Base-by-base conservation (phyloP, 2,113 vertebrate species). In the Gobiocypris rarus region DNA sequence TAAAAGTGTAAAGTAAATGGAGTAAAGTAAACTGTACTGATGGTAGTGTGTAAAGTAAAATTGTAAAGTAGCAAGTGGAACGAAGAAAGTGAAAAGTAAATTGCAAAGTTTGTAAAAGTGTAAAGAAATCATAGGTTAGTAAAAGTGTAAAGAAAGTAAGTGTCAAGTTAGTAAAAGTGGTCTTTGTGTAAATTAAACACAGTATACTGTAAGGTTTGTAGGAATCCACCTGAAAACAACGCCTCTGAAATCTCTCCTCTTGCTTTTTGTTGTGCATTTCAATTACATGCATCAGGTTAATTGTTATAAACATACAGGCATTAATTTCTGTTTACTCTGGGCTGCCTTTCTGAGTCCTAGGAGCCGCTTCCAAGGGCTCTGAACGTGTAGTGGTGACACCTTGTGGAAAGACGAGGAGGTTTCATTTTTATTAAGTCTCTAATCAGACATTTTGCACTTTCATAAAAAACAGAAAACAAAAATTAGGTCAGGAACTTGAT, bases 291-390 rank as follows among this genome's bases (percentile, higher is more conserved):
- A 83, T 58, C 13, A 24, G 84, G 26, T 76, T 69, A 82, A 80
- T 43, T 31, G 50, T 86, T 5, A 67, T 61, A 84, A 75, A 92
- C 92, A 85, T 93, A 94, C 93, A 77, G 89, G 86, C 75, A 83
- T 61, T 71, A 86, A 89, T 43, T 74, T 75, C 50, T 87, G 86
- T 89, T 92, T 91, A 84, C 85, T 90, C 81, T 93, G 91, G 84
- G 89, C 78, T 43, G 89, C 86, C 89, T 90, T 93, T 85, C 90
- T 88, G 28, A 94, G 88, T 84, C 94, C 93, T 80, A 95, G 92
- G 11, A 95, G 90, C 88, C 90, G 93, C 91, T 92, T 95, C 94
- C 93, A 95, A 28, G 92, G 71, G 28, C 90, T 94, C 71, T 91
- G 92, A 83, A 86, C 67, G 17, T 90, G 85, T 28, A 26, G 84